Percentiles rank a stretch among this genome's conserved stretches.
Conservation (phyloP, 2,888 invertebrate species). For the Spialia ferax region DNA sequence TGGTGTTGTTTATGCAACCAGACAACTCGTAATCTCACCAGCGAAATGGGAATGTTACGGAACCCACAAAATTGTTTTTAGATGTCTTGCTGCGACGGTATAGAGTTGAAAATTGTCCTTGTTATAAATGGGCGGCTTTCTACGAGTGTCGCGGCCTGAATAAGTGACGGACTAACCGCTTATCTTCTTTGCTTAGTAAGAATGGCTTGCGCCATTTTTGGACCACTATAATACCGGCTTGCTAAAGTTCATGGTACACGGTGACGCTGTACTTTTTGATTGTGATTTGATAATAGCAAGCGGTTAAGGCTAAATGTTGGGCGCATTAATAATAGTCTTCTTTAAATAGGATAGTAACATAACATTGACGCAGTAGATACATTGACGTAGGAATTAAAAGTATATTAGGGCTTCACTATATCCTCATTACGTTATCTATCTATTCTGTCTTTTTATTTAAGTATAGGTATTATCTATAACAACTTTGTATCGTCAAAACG, state of each 20-base stretch:
- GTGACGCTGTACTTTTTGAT: conserved; percentile 7
- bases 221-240: conserved; percentile 37
- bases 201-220: conserved; percentile 53
- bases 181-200: conserved; percentile 47
- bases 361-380: no score
- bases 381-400: no score
- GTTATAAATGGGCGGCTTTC: conserved; percentile 47
- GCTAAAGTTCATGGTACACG: conserved; percentile 19
- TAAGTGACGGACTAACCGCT: conserved; percentile 55
- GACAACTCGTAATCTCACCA: conserved; percentile 41
- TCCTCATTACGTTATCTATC: no score
- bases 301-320: background rate
- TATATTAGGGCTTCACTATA: no score
- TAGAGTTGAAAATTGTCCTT: conserved; percentile 42
- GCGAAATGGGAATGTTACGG: conserved; percentile 39
- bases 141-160: conserved; percentile 67
- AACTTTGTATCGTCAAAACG: no score
- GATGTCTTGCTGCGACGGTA: conserved; percentile 26
- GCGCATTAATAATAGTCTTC: no score
- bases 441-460: no score
- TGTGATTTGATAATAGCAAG: background rate
- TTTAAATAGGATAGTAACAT: no score
- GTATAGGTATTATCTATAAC: no score
- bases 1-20: conserved; percentile 45
- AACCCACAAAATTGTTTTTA: conserved; percentile 14